A percentile compares a stretch with the other conserved stretches of the same genome.
These are phyloP conservation scores for Phrynocephalus guinanensis DNA, from an alignment of 2,797 vertebrate species.

Conservation along the genomic window DNA sequence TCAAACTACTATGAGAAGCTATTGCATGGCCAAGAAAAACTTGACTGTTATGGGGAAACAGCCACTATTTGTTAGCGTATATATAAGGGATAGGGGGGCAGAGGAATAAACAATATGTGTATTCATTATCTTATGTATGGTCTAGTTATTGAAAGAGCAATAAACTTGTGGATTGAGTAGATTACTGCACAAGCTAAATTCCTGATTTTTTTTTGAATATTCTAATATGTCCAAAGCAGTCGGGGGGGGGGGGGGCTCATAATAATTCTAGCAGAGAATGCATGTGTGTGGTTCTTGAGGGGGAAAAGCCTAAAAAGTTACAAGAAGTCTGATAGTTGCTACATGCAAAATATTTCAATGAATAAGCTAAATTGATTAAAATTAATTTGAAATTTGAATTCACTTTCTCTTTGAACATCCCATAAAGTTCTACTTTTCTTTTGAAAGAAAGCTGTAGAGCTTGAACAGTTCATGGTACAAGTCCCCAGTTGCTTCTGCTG, in stretches of 20 bases:
- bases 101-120: neutral
- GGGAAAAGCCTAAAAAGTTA: neutral
- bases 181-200: neutral
- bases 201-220: slow-evolving; percentile 15
- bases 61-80: neutral
- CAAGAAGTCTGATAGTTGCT: slow-evolving; percentile 1
- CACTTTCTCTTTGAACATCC: neutral
- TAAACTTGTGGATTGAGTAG: neutral
- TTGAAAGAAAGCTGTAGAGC: neutral
- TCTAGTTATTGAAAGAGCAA: slow-evolving; percentile 4
- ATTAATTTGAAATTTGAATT: neutral
- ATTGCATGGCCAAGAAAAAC: neutral
- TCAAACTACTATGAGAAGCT: neutral
- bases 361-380: slow-evolving; percentile 20
- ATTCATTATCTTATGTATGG: neutral
- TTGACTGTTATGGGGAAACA: neutral
- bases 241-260: neutral
- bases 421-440: neutral
- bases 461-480: neutral
- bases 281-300: slow-evolving; percentile 4
- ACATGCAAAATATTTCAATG: neutral
- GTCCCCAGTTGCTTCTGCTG: neutral
- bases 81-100: too few species aligned
- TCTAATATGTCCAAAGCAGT: slow-evolving; percentile 14
- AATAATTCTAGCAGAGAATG: slow-evolving; percentile 7